Evolutionary conservation across 2,113 vertebrate species (phyloP).

Genomic region (Mobula birostris): DNA sequence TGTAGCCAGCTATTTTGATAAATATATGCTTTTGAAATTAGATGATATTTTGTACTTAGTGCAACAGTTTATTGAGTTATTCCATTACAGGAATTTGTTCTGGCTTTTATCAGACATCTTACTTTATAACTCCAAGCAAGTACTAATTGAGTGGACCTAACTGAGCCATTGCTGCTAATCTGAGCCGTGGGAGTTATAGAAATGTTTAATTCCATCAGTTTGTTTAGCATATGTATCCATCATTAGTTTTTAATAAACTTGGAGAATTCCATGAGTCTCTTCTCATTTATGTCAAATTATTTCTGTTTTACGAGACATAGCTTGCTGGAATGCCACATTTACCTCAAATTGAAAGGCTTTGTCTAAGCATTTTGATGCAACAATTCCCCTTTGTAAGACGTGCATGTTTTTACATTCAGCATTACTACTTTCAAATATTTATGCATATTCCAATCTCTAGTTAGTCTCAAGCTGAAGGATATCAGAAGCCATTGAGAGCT

Average conservation of each 20-base stretch:
- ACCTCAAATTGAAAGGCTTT: not conserved
- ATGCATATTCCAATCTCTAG: not conserved
- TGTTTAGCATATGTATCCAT: slow-evolving; percentile 3
- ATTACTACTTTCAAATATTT: not conserved
- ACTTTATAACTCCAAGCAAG: not conserved
- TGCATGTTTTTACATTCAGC: not conserved
- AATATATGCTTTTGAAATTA: not conserved
- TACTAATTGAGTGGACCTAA: not conserved
- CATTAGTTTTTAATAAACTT: slow-evolving; percentile 15
- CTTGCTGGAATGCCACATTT: not conserved
- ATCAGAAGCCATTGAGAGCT: not conserved
- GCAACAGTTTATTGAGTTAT: not conserved
- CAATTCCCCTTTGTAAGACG: not conserved
- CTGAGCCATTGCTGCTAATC: not conserved
- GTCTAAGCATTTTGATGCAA: not conserved
- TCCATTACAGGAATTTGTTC: not conserved
- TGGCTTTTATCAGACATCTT: not conserved
- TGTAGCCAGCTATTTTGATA: not conserved
- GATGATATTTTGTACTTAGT: not conserved
- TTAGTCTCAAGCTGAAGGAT: not conserved
- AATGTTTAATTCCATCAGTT: slow-evolving; percentile 6
- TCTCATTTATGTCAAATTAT: not conserved
- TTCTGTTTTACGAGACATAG: not conserved
- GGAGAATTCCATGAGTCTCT: not conserved
- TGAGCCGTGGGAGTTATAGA: not conserved